Conservation (phyloP, 2,888 invertebrate genomes). For the Lumbricus terrestris region DNA sequence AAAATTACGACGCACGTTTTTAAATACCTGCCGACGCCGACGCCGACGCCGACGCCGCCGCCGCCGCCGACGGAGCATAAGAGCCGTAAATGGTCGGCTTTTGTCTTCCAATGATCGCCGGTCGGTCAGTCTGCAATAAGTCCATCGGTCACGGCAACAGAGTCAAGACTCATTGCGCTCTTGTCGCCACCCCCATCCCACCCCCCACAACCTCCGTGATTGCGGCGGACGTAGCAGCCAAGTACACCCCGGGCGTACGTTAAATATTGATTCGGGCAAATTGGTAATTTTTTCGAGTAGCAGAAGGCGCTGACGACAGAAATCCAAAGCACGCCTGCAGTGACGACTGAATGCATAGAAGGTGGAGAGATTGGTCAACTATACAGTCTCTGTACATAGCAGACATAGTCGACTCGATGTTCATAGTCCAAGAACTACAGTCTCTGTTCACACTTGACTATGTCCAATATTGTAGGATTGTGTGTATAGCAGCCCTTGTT, state of each 20-base stretch:
- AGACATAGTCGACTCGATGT: no score
- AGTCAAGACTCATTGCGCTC: neutral
- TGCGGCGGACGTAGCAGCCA: neutral
- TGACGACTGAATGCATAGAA: neutral
- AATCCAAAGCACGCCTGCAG: neutral
- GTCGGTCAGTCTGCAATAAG: no score
- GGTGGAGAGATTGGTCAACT: neutral
- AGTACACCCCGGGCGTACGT: neutral
- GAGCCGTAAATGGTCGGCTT: neutral
- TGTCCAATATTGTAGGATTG: neutral
- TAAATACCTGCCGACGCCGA: no score
- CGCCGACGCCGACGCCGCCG: no score
- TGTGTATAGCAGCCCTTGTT: neutral
- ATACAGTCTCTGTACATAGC: neutral
- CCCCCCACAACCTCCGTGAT: neutral
- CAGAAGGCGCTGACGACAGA: neutral
- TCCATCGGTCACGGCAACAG: neutral
- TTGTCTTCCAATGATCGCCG: neutral
- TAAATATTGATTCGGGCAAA: constrained; percentile 9
- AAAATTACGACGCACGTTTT: neutral
- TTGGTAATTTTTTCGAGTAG: constrained; percentile 12
- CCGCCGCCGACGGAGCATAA: no score
- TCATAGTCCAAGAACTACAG: no score
- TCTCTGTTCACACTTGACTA: no score
- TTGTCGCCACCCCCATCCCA: no score